These are phyloP conservation scores for Marasmarcha lunaedactyla DNA, from an alignment of 2,888 invertebrate species.

Conservation along the genomic window DNA sequence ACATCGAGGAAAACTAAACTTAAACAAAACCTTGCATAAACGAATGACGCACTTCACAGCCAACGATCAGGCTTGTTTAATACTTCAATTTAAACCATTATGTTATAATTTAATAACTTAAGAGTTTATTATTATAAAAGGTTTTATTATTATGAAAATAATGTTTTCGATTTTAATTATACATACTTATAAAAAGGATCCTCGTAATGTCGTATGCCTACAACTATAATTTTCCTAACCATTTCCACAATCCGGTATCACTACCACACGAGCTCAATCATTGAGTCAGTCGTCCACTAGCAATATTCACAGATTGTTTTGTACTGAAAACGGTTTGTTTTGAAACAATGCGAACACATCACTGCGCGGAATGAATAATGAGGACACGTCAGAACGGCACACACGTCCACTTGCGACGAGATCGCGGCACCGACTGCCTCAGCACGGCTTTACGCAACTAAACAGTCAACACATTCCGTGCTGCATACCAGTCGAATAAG, in stretches of 20 bases:
- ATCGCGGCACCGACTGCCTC: background rate
- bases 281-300: conserved; percentile 26
- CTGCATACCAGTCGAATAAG: conserved; percentile 58
- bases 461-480: conserved; percentile 3
- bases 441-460: conserved; percentile 35
- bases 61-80: too few species aligned
- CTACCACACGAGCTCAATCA: conserved; percentile 22
- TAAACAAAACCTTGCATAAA: conserved; percentile 4
- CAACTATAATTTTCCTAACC: conserved; percentile 60
- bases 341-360: conserved; percentile 22
- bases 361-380: conserved; percentile 33
- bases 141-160: too few species aligned
- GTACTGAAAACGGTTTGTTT: conserved; percentile 24
- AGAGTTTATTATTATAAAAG: too few species aligned
- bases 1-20: conserved; percentile 14
- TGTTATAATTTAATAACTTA: too few species aligned
- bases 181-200: conserved; percentile 56
- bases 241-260: conserved; percentile 37
- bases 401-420: conserved; percentile 31
- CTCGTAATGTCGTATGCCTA: conserved; percentile 57
- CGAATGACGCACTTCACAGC: conserved; percentile 8
- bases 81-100: too few species aligned
- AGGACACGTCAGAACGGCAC: conserved; percentile 22
- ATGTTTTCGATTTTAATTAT: too few species aligned
- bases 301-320: conserved; percentile 34